Evolutionary conservation across 2,888 invertebrate genomes (phyloP).

Genomic region (Cheilosia scutellata): DNA sequence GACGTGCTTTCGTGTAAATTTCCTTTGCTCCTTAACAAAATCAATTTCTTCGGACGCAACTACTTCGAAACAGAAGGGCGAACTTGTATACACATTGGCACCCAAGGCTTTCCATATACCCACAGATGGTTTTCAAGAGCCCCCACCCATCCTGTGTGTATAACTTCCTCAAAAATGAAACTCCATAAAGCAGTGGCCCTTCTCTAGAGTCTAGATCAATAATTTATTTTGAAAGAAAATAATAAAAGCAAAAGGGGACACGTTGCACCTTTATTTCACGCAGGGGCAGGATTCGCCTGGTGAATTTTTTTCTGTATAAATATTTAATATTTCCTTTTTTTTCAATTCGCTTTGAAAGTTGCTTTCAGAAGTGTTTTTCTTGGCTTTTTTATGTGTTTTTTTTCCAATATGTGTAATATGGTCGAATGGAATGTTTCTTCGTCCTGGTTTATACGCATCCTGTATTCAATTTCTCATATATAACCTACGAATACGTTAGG

Average conservation of each 20-base stretch:
- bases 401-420: not conserved
- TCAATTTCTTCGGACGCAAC: conserved; percentile 26
- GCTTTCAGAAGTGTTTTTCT: too few species aligned
- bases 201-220: conserved; percentile 21
- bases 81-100: not conserved
- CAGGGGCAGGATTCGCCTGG: not conserved
- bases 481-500: conserved; percentile 13
- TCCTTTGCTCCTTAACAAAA: conserved; percentile 20
- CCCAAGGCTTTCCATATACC: not conserved
- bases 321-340: conserved; percentile 33
- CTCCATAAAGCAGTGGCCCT: conserved; percentile 23
- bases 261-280: conserved; percentile 44
- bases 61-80: not conserved
- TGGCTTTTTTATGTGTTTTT: not conserved
- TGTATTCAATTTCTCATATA: conserved; percentile 5
- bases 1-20: conserved; percentile 35
- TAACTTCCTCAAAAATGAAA: conserved; percentile 2
- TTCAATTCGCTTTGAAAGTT: conserved; percentile 22
- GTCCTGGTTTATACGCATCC: not conserved
- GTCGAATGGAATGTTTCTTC: not conserved
- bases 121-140: not conserved
- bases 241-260: not conserved
- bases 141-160: not conserved
- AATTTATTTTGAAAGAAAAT: conserved; percentile 15
- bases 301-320: conserved; percentile 40